These are phyloP conservation scores for Dolichotis patagonum DNA, from an alignment of 2,113 vertebrate genomes.

Conservation along the genomic window DNA sequence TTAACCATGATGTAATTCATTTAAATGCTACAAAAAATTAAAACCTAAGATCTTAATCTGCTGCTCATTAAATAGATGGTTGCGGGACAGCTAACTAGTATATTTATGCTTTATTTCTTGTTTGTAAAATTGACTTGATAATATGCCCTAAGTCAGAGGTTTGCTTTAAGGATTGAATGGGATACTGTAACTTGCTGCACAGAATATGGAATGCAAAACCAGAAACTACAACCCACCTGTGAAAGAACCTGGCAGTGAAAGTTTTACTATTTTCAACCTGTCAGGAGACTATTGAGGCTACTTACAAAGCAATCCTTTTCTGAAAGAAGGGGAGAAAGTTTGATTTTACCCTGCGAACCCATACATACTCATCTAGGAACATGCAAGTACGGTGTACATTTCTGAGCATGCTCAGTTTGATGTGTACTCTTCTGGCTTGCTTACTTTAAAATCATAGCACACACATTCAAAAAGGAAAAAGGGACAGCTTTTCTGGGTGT, in stretches of 20 bases:
- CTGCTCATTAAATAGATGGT: neutral
- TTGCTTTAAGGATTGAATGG: neutral
- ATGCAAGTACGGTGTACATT: too few species aligned
- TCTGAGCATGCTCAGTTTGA: neutral
- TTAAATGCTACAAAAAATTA: conserved; percentile 4
- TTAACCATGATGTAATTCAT: neutral
- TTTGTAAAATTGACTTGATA: neutral
- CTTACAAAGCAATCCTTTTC: neutral
- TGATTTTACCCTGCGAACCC: neutral
- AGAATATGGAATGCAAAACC: neutral
- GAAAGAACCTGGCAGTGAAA: neutral
- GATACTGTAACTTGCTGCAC: neutral
- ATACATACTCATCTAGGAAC: neutral
- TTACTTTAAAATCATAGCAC: neutral
- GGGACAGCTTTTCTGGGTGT: neutral
- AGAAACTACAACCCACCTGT: neutral
- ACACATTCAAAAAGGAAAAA: neutral
- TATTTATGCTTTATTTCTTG: neutral
- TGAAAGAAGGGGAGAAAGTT: neutral
- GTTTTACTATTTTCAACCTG: neutral
- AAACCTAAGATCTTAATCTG: neutral
- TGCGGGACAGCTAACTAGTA: neutral
- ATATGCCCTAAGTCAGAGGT: neutral
- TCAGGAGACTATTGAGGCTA: neutral
- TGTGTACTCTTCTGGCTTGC: neutral